A percentile compares a stretch with the other conserved stretches of the same genome.
phyloP scores from a whole-genome alignment of 2,797 vertebrate species.

The Gallinago nigripennis region DNA sequence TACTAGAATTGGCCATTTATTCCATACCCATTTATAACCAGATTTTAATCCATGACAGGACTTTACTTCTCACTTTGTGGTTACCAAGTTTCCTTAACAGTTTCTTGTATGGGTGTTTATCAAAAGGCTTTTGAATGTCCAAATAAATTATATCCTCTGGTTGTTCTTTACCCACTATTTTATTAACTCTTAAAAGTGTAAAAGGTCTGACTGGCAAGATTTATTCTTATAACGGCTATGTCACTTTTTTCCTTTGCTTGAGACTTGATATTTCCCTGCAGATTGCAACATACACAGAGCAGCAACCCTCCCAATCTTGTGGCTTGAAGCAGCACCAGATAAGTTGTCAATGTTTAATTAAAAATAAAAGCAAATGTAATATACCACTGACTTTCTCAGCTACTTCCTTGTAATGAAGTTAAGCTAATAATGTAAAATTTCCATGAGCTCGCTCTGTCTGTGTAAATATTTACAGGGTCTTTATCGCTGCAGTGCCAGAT shows the following conservation, averaged over 20 bases:
- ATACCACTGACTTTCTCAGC: background rate
- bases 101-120: slow-evolving; percentile 69
- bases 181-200: slow-evolving; percentile 73
- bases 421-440: slow-evolving; percentile 39
- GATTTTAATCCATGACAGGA: slow-evolving; percentile 65
- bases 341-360: slow-evolving; percentile 50
- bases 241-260: slow-evolving; percentile 23
- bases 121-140: slow-evolving; percentile 76
- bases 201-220: slow-evolving; percentile 65
- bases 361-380: background rate
- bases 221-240: slow-evolving; percentile 59
- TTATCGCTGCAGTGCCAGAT: slow-evolving; percentile 18
- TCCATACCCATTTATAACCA: slow-evolving; percentile 55
- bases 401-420: slow-evolving; percentile 43
- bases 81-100: slow-evolving; percentile 67
- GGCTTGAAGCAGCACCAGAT: slow-evolving; percentile 21
- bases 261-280: slow-evolving; percentile 49
- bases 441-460: background rate
- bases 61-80: slow-evolving; percentile 71
- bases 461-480: slow-evolving; percentile 61
- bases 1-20: slow-evolving; percentile 66
- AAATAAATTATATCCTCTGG: slow-evolving; percentile 76
- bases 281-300: slow-evolving; percentile 18
- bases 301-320: background rate
- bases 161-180: slow-evolving; percentile 68